These are phyloP conservation scores for Metallyticus violacea DNA, from an alignment of 2,888 invertebrate genomes.

Conservation along the genomic window DNA sequence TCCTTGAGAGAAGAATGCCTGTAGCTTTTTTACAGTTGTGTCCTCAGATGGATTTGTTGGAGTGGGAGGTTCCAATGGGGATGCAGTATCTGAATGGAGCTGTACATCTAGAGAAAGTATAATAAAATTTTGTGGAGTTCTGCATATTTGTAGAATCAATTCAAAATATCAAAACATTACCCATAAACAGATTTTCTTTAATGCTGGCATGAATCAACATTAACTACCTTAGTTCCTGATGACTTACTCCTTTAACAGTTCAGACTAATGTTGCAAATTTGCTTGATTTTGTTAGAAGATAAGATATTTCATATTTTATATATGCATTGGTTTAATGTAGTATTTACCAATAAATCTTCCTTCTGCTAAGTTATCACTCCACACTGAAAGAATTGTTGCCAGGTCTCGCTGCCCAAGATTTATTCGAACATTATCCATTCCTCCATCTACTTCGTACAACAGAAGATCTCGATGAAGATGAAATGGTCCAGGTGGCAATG, in stretches of 20 bases:
- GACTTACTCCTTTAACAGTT: no score
- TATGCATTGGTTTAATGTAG: background rate
- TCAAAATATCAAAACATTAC: no score
- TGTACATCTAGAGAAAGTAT: background rate
- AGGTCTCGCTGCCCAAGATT: slow-evolving; percentile 75
- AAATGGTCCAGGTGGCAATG: slow-evolving; percentile 18
- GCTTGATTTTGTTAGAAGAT: background rate
- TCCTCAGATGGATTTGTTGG: slow-evolving; percentile 46
- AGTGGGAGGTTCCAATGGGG: slow-evolving; percentile 45
- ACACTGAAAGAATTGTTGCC: slow-evolving; percentile 66
- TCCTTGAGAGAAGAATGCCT: slow-evolving; percentile 69
- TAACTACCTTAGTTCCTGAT: no score
- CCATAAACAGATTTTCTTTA: no score
- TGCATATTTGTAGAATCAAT: no score
- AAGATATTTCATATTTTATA: background rate
- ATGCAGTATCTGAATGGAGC: slow-evolving; percentile 34
- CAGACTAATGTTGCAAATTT: background rate
- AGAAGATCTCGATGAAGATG: slow-evolving; percentile 47
- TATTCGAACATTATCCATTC: slow-evolving; percentile 62
- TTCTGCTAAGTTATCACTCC: slow-evolving; percentile 68
- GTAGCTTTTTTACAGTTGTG: slow-evolving; percentile 61
- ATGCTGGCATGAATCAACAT: no score
- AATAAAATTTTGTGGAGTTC: background rate
- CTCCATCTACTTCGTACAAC: slow-evolving; percentile 61
- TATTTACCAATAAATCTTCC: slow-evolving; percentile 54